Evolutionary conservation across 1,140 invertebrate genomes (phyloP).

Genomic region (Calephelis nemesis): DNA sequence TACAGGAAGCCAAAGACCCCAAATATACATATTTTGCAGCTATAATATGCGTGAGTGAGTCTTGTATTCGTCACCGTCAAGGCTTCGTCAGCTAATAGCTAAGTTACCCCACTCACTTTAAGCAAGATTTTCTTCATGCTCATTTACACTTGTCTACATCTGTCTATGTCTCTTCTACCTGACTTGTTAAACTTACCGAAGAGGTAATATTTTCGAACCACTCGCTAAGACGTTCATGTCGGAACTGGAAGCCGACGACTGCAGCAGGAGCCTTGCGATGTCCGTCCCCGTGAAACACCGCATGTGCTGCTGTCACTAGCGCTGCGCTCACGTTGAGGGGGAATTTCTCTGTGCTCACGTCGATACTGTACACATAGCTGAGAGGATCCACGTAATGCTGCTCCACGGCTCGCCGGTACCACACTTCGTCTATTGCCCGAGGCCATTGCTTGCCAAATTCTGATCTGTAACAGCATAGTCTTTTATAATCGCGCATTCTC

Average conservation of each 20-base stretch:
- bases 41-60: too few species aligned
- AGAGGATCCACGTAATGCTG: conserved; percentile 89
- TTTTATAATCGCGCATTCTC: not conserved
- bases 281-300: conserved; percentile 86
- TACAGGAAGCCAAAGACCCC: too few species aligned
- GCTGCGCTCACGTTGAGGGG: conserved; percentile 66
- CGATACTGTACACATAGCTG: conserved; percentile 88
- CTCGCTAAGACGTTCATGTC: conserved; percentile 86
- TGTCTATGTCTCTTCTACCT: not conserved
- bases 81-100: too few species aligned
- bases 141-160: too few species aligned
- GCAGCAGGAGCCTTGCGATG: conserved; percentile 89
- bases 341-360: conserved; percentile 60
- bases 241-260: conserved; percentile 95
- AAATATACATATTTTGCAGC: too few species aligned
- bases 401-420: conserved; percentile 96
- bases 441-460: conserved; percentile 83
- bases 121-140: too few species aligned
- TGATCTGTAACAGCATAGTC: conserved; percentile 47
- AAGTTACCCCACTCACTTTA: too few species aligned
- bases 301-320: conserved; percentile 92
- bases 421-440: conserved; percentile 93
- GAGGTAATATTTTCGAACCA: conserved; percentile 90
- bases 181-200: conserved; percentile 66
- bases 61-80: too few species aligned